A percentile compares a stretch with the other conserved stretches of the same genome.
phyloP scores from a whole-genome alignment of 2,113 vertebrate genomes.

The Oncorhynchus nerka region DNA sequence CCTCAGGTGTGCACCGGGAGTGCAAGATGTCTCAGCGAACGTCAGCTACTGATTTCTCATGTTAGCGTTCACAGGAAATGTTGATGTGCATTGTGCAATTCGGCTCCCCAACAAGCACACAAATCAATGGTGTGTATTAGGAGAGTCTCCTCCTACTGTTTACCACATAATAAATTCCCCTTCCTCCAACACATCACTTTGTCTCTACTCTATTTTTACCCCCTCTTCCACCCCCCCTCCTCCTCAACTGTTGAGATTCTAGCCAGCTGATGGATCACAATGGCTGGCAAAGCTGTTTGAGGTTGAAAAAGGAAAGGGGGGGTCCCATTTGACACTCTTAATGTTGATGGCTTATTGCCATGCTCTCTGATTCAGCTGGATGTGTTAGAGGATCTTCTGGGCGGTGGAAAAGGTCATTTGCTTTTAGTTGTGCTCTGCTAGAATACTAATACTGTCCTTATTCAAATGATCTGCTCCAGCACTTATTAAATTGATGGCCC shows the following conservation, averaged over 20 bases:
- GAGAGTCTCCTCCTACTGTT: constrained; percentile 54
- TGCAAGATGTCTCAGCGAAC: constrained; percentile 74
- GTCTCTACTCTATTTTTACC: constrained; percentile 72
- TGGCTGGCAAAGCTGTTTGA: constrained; percentile 64
- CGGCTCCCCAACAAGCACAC: constrained; percentile 70
- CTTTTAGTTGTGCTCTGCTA: constrained; percentile 92
- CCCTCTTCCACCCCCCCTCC: constrained; percentile 45
- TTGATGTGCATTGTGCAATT: constrained; percentile 81
- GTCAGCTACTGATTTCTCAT: constrained; percentile 76
- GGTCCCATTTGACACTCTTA: constrained; percentile 85
- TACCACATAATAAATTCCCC: constrained; percentile 70
- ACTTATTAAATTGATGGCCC: constrained; percentile 98
- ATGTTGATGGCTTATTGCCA: constrained; percentile 88
- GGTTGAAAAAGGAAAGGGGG: constrained; percentile 30
- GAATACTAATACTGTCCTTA: constrained; percentile 99
- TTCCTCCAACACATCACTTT: constrained; percentile 42
- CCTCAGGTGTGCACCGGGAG: constrained; percentile 69
- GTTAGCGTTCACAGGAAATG: constrained; percentile 72
- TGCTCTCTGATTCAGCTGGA: constrained; percentile 88
- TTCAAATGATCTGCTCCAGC: constrained; percentile 97
- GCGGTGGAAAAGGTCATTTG: constrained; percentile 98
- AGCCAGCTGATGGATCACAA: constrained; percentile 76
- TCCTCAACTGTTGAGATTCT: constrained; percentile 67
- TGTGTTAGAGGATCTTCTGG: constrained; percentile 95
- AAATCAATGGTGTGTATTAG: constrained; percentile 79